A percentile compares a stretch with the other conserved stretches of the same genome.
phyloP scores from a whole-genome alignment of 2,888 invertebrate genomes.

The Ophraella communa region DNA sequence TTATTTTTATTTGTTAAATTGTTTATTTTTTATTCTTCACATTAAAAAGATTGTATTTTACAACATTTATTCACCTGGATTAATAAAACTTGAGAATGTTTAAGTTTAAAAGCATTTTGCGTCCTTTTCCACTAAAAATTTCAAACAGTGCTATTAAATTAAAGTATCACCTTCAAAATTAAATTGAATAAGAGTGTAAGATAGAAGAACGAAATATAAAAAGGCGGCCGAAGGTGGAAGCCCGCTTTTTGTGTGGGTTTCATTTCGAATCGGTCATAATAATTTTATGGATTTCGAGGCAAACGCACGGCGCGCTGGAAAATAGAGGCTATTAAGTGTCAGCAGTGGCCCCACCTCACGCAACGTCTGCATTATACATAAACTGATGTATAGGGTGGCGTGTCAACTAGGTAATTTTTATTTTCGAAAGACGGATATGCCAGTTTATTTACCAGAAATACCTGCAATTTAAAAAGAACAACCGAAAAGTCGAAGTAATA shows the following conservation, averaged over 20 bases:
- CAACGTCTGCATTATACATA: background rate
- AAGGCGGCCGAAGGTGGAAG: background rate
- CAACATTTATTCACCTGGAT: too few species aligned
- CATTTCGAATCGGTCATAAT: conserved; percentile 5
- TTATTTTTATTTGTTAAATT: too few species aligned
- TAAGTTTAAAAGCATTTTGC: too few species aligned
- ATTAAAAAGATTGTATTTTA: too few species aligned
- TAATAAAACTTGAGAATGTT: too few species aligned
- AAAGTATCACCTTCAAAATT: too few species aligned
- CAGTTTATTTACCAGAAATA: background rate
- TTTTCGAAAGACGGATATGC: background rate
- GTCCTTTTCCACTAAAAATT: too few species aligned
- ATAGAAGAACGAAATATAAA: too few species aligned
- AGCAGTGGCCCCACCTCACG: conserved; percentile 2
- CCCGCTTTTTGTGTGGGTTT: background rate
- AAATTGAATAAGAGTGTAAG: too few species aligned
- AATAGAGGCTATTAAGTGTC: background rate
- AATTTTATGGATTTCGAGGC: conserved; percentile 13
- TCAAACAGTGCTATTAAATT: too few species aligned
- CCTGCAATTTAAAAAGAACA: background rate
- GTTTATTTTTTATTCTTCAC: too few species aligned
- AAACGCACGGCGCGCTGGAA: background rate
- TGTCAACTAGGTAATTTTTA: background rate
- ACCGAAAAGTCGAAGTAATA: too few species aligned
- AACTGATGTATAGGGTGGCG: background rate